Conservation (phyloP, 2,888 invertebrate species). For the Leucophora obtusa region DNA sequence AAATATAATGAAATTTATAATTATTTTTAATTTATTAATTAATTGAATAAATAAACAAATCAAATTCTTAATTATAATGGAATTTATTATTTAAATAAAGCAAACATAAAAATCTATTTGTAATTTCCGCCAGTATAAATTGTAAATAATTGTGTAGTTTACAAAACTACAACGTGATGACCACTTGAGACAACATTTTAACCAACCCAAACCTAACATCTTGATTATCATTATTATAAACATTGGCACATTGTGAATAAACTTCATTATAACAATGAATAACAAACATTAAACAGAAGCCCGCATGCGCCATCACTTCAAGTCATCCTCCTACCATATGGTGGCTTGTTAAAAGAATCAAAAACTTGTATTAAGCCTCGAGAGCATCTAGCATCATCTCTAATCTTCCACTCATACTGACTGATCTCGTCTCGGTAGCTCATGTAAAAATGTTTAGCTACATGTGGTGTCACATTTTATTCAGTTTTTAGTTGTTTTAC, state of each 20-base stretch:
- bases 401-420: conserved; percentile 5
- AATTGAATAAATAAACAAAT: neutral
- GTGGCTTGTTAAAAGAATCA: neutral
- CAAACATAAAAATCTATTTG: conserved; percentile 7
- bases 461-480: conserved; percentile 53
- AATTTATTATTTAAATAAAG: neutral
- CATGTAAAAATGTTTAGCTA: conserved; percentile 30
- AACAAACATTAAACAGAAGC: conserved; percentile 53
- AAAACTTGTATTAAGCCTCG: neutral
- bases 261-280: conserved; percentile 32
- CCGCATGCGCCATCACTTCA: conserved; percentile 58
- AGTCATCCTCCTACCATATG: conserved; percentile 21
- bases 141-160: neutral
- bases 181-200: conserved; percentile 52
- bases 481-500: neutral
- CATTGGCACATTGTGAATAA: conserved; percentile 9
- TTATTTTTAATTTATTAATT: neutral
- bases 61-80: neutral
- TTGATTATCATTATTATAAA: conserved; percentile 24
- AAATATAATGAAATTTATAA: conserved; percentile 32
- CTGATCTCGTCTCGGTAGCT: conserved; percentile 24
- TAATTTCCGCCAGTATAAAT: conserved; percentile 51
- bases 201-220: conserved; percentile 21
- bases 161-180: conserved; percentile 21
- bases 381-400: conserved; percentile 1